A percentile compares a stretch with the other conserved stretches of the same genome.
These are phyloP conservation scores for Alouatta palliata DNA, from an alignment of 2,113 vertebrate species.

Conservation along the genomic window DNA sequence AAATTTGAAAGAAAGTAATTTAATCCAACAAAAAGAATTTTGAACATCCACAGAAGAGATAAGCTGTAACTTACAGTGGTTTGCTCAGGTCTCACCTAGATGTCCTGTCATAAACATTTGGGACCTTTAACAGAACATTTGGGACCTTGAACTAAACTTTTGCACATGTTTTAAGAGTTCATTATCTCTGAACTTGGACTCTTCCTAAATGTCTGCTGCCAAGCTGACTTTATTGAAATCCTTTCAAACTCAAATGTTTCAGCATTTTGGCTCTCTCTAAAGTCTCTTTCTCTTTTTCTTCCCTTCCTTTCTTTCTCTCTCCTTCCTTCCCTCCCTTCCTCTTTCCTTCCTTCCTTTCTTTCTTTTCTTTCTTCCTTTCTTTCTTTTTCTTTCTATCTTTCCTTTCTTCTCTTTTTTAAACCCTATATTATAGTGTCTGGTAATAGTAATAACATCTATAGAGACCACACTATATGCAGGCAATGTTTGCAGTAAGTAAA, in stretches of 20 bases:
- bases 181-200: not conserved
- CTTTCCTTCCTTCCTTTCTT: no score
- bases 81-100: not conserved
- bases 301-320: no score
- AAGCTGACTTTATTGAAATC: not conserved
- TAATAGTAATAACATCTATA: not conserved
- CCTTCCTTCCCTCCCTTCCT: no score
- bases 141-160: not conserved
- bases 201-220: not conserved
- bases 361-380: no score
- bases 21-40: not conserved
- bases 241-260: not conserved
- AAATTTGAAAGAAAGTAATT: conserved; percentile 49
- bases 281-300: not conserved
- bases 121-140: not conserved
- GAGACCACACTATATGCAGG: not conserved
- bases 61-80: conserved; percentile 8
- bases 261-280: not conserved
- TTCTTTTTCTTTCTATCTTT: no score
- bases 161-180: not conserved
- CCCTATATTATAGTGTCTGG: not conserved
- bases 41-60: not conserved
- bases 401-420: no score
- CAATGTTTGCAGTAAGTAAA: not conserved
- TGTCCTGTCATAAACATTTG: not conserved